phyloP scores from a whole-genome alignment of 2,797 vertebrate genomes.

The Cygnus olor region DNA sequence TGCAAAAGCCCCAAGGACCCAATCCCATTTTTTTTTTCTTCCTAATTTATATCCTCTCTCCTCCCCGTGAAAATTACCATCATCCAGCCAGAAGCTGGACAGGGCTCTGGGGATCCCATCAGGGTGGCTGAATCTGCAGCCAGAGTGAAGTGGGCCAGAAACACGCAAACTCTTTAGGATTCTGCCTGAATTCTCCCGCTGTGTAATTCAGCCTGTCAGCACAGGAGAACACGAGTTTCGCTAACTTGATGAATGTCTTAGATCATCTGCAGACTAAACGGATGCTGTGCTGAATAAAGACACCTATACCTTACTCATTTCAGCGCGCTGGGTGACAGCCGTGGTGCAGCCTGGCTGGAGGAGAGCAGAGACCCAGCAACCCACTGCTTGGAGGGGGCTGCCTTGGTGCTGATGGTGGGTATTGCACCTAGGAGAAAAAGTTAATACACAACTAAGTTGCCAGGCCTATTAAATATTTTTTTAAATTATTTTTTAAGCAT shows the following conservation, averaged over 20 bases:
- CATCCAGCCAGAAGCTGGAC: background rate
- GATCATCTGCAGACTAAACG: constrained; percentile 25
- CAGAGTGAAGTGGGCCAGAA: background rate
- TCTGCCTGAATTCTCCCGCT: background rate
- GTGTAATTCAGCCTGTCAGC: background rate
- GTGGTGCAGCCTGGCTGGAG: background rate
- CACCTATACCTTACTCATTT: background rate
- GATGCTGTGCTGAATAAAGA: constrained; percentile 24
- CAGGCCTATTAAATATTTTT: background rate
- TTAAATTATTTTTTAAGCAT: background rate
- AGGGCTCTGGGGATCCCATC: background rate
- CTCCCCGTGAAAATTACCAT: background rate
- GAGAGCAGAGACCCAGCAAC: background rate
- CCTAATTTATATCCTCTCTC: background rate
- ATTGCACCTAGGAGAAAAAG: background rate
- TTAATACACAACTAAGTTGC: background rate
- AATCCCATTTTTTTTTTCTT: background rate
- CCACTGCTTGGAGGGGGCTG: background rate
- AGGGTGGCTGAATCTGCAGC: fast-evolving
- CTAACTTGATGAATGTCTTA: background rate
- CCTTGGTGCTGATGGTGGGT: background rate
- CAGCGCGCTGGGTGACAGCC: background rate
- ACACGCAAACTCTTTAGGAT: background rate
- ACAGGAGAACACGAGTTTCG: background rate
- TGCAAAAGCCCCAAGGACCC: background rate